Conservation (phyloP, 2,888 invertebrate genomes). For the Papilio elwesi region DNA sequence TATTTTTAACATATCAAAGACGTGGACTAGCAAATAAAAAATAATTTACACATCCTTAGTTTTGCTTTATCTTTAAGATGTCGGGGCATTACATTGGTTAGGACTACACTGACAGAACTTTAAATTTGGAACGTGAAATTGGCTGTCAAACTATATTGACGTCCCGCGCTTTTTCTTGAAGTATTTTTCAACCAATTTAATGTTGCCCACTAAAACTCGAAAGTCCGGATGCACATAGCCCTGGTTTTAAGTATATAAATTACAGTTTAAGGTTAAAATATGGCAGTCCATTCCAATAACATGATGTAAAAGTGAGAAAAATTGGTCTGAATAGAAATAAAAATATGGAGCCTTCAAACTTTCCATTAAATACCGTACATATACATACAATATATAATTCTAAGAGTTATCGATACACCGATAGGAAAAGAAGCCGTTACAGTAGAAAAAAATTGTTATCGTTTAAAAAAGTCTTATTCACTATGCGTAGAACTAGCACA, state of each 20-base stretch:
- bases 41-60: conserved; percentile 68
- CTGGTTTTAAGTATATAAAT: conserved; percentile 50
- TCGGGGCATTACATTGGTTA: conserved; percentile 42
- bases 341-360: conserved; percentile 64
- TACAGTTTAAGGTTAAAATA: conserved; percentile 72
- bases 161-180: conserved; percentile 1
- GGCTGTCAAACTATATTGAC: conserved; percentile 7
- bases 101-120: conserved; percentile 41
- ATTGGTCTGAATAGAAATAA: conserved; percentile 78
- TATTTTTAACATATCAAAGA: conserved; percentile 80
- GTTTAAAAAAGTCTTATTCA: conserved; percentile 72
- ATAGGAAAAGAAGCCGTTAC: conserved; percentile 78
- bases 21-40: conserved; percentile 83
- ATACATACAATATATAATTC: conserved; percentile 61
- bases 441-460: conserved; percentile 76
- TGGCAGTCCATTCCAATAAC: conserved; percentile 79
- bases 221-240: conserved; percentile 43
- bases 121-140: conserved; percentile 10
- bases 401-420: conserved; percentile 66
- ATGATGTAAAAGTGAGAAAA: conserved; percentile 78
- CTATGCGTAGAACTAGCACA: conserved; percentile 76
- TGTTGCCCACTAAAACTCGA: conserved; percentile 35
- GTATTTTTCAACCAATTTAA: neutral
- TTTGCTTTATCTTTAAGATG: conserved; percentile 44
- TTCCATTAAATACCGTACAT: conserved; percentile 68